A percentile compares a stretch with the other conserved stretches of the same genome.
Evolutionary conservation across 2,113 vertebrate species (phyloP).

Genomic region (Argyrosomus japonicus): DNA sequence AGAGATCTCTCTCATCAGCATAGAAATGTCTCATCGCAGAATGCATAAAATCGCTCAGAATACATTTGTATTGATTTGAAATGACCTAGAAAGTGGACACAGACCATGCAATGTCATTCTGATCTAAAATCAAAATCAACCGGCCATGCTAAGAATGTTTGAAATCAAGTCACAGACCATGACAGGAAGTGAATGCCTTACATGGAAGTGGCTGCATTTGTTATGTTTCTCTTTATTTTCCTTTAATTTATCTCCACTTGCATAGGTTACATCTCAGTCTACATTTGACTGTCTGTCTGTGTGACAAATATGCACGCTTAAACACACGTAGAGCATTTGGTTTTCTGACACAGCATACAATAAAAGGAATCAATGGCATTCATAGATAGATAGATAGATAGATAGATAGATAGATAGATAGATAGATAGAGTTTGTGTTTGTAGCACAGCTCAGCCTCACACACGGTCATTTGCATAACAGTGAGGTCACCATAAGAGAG

Average conservation of each 20-base stretch:
- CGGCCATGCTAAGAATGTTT: no score
- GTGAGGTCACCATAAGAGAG: constrained; percentile 67
- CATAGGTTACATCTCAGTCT: neutral
- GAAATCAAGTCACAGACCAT: neutral
- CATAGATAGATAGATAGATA: constrained; percentile 32
- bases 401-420: neutral
- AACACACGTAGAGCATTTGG: neutral
- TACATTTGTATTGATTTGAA: constrained; percentile 9
- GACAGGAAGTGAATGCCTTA: neutral
- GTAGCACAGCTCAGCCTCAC: constrained; percentile 20
- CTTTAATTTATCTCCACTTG: neutral
- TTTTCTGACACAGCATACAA: constrained; percentile 11
- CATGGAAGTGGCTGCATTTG: neutral
- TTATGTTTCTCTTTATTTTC: neutral
- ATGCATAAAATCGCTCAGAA: neutral
- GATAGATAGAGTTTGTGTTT: neutral
- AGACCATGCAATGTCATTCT: neutral
- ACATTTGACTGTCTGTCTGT: neutral
- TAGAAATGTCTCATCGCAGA: neutral
- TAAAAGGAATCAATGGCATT: constrained; percentile 31
- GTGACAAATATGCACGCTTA: constrained; percentile 1
- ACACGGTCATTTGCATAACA: constrained; percentile 74
- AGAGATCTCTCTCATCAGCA: constrained; percentile 8
- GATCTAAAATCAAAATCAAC: neutral
- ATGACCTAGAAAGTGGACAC: neutral